Percentiles rank a stretch among this genome's conserved stretches.
phyloP scores from a whole-genome alignment of 2,888 invertebrate species.

The Pseudoips prasinana region DNA sequence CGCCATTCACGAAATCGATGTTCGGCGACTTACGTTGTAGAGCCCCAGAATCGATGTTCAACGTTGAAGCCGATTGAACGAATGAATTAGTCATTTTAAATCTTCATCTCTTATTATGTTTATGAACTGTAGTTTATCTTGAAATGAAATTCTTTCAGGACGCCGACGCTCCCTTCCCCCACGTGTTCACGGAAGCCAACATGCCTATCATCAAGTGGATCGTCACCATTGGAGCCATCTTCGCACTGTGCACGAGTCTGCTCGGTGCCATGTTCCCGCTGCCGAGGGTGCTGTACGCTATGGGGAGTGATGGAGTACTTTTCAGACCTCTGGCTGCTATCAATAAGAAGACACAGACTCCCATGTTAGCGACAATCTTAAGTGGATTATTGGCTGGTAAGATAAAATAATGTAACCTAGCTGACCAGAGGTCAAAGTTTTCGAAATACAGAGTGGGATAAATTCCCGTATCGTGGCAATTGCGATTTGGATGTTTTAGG shows the following conservation, averaged over 20 bases:
- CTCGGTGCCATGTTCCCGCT: constrained; percentile 94
- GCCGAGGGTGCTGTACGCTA: constrained; percentile 93
- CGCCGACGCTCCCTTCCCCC: constrained; percentile 92
- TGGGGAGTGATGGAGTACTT: constrained; percentile 94
- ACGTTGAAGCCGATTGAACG: too few species aligned
- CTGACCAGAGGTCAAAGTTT: not conserved
- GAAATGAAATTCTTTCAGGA: too few species aligned
- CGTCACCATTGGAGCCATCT: constrained; percentile 94
- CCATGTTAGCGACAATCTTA: constrained; percentile 87
- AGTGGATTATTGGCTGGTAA: constrained; percentile 89
- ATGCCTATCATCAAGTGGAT: constrained; percentile 92
- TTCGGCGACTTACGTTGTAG: too few species aligned
- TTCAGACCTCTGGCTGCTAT: constrained; percentile 88
- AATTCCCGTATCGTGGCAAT: too few species aligned
- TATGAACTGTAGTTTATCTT: too few species aligned
- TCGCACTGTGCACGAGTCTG: constrained; percentile 94
- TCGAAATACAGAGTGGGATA: too few species aligned
- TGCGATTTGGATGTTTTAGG: too few species aligned
- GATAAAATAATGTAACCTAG: constrained; percentile 16
- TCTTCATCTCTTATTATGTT: too few species aligned
- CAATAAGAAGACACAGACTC: constrained; percentile 88
- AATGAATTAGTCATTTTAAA: too few species aligned
- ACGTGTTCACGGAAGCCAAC: constrained; percentile 89
- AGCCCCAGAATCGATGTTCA: too few species aligned
- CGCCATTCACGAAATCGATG: too few species aligned